phyloP scores from a whole-genome alignment of 2,113 vertebrate genomes.

The Triplophysa dalaica region DNA sequence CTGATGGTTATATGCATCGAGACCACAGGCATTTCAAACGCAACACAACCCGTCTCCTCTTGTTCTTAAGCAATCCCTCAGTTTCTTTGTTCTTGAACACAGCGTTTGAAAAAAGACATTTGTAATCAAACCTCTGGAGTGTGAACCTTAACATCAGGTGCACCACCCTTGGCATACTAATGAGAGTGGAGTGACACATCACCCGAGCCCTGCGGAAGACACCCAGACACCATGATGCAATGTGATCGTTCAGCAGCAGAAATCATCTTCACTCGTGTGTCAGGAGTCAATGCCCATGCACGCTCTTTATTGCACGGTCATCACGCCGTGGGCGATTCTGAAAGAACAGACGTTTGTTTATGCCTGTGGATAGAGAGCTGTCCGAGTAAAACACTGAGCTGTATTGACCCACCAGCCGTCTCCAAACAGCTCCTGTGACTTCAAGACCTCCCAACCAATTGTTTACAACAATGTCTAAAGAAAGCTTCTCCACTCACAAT shows the following conservation, averaged over 20 bases:
- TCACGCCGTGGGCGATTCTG: background rate
- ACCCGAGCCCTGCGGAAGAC: background rate
- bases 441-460: no score
- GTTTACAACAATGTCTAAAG: no score
- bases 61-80: constrained; percentile 16
- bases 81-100: constrained; percentile 28
- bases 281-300: background rate
- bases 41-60: background rate
- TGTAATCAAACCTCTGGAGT: constrained; percentile 54
- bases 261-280: background rate
- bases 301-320: background rate
- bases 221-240: constrained; percentile 16
- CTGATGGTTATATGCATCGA: constrained; percentile 8
- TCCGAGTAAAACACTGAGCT: background rate
- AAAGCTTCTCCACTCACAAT: no score
- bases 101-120: constrained; percentile 48
- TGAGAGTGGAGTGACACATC: constrained; percentile 29
- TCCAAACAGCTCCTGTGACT: background rate
- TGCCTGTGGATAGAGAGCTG: background rate
- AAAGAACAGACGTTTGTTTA: background rate
- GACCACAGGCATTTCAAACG: constrained; percentile 22
- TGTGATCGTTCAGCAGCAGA: background rate
- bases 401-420: background rate
- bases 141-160: constrained; percentile 36
- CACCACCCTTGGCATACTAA: constrained; percentile 40